Base-by-base conservation (phyloP, 2,888 invertebrate species). In the Vannuccia rotundouncinata region DNA sequence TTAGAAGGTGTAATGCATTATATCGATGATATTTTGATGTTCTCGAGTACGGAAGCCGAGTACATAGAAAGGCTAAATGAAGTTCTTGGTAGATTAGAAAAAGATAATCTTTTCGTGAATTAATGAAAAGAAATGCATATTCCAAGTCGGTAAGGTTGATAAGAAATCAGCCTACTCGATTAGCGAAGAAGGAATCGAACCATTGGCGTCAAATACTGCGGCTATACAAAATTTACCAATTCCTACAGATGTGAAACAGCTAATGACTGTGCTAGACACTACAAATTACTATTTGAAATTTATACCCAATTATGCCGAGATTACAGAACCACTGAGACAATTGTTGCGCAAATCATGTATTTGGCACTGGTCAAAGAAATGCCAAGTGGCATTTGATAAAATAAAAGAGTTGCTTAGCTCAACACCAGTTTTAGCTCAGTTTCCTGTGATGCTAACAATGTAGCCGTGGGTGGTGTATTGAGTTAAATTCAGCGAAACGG, bases 201-300 rank as follows among this genome's bases (percentile, higher is more conserved):
- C 66, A 5, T 27, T 66, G 66, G 22, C 5, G 13, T 66, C 66
- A 22, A 66, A 66, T 66, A 13, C 66, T 66, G 66, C 10, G 66
- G n/a, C 66, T 27, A 66, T 10, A 45, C 66, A 66, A 66, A 66
- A 66, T 66, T 66, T 66, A 66, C 66, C 66, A 66, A 66, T 66
- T 5, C 66, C 66, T 66, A 66, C 66, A 13, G 25, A 66, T 22
- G 10, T n/a, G 66, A 66, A 66, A 66, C 66, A 66, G 66, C 22
- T 66, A 22, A 45, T 45, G 5, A 2, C 66, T 5, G 66, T 66
- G 5, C 66, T 66, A 22, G 66, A 27, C 22, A 66, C 66, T 66
- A 66, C 66, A 66, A 66, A 66, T 22, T 66, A 66, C 25, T 66
- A 66, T 66, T 66, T 66, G 25, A 66, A 66, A 66, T 66, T 5